phyloP scores from a whole-genome alignment of 2,888 invertebrate species.

The Apamea anceps region DNA sequence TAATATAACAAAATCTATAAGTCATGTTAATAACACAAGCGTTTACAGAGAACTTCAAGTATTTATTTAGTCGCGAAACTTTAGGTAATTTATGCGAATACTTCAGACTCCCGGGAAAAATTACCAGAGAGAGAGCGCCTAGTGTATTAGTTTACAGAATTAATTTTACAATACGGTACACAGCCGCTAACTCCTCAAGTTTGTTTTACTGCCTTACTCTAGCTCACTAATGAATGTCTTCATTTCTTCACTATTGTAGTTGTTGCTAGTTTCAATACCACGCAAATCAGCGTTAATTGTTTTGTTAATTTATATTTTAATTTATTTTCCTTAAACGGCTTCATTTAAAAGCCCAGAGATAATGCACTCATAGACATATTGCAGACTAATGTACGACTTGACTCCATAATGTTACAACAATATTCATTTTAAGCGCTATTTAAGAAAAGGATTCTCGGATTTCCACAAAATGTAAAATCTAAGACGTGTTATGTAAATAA shows the following conservation, averaged over 20 bases:
- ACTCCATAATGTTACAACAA: constrained; percentile 24
- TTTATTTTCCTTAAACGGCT: neutral
- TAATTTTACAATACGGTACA: constrained; percentile 54
- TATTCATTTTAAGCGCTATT: constrained; percentile 39
- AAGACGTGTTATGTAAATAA: constrained; percentile 61
- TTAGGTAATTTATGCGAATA: constrained; percentile 61
- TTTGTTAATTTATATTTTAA: constrained; percentile 16
- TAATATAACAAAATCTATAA: constrained; percentile 43
- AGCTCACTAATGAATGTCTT: constrained; percentile 45
- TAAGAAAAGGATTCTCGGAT: constrained; percentile 50
- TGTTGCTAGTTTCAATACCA: constrained; percentile 23
- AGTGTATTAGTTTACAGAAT: constrained; percentile 52
- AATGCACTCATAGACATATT: neutral
- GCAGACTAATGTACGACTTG: neutral
- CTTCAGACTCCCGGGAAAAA: constrained; percentile 57
- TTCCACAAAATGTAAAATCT: constrained; percentile 57
- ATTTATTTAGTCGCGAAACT: constrained; percentile 56
- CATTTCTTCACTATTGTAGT: constrained; percentile 44
- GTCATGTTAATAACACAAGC: constrained; percentile 50
- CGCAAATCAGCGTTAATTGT: constrained; percentile 5
- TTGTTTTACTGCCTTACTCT: constrained; percentile 13
- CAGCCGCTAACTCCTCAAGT: constrained; percentile 31
- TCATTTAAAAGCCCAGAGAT: neutral
- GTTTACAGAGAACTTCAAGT: constrained; percentile 47
- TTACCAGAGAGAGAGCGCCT: constrained; percentile 29